Base-by-base conservation (phyloP, 2,888 invertebrate genomes). In the Panopea generosa region DNA sequence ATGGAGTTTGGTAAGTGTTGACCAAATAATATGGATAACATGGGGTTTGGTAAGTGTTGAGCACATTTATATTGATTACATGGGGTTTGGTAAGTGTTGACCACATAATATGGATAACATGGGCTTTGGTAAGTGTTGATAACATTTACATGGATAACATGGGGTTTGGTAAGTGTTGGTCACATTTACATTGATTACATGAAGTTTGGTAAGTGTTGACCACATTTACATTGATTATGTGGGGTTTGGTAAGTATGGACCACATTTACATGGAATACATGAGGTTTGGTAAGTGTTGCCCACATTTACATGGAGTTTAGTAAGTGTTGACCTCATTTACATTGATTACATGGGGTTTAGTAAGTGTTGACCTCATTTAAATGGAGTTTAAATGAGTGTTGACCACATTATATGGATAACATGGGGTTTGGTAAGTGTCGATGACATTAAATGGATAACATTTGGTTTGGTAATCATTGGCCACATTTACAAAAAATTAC, bases 91-190 rank as follows among this genome's bases (percentile, higher is more conserved):
- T 81, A 71, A 29, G 77, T 62, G 4, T 20, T 16, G 16, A 3
- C n/a, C 97, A 98, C 90, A 96, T 99, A 98, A 99, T 90, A 96
- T 99, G 96, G 99, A 99, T 93, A 97, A 98, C 0, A 99, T 99
- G 99, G 99, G 99, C 26, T 99, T 99, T 92, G 90, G 90, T 81
- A 71, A 29, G 77, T 62, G 4, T 20, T 16, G 16, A 3, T n/a
- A 97, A 98, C 90, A 96, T 99, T 80, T 98, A 99, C 90, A 96
- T 99, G 96, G 99, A 99, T 93, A 97, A 98, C 0, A 99, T 99
- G 99, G 99, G 99, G 26, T 99, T 99, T 92, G 90, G 90, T 81
- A 71, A 29, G 77, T 62, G 4, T 20, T 16, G 16, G 7, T n/a
- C n/a, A n/a, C n/a, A n/a, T n/a, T n/a, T n/a, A n/a, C n/a, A n/a